These are phyloP conservation scores for Glareola pratincola DNA, from an alignment of 2,113 vertebrate genomes.

Conservation along the genomic window DNA sequence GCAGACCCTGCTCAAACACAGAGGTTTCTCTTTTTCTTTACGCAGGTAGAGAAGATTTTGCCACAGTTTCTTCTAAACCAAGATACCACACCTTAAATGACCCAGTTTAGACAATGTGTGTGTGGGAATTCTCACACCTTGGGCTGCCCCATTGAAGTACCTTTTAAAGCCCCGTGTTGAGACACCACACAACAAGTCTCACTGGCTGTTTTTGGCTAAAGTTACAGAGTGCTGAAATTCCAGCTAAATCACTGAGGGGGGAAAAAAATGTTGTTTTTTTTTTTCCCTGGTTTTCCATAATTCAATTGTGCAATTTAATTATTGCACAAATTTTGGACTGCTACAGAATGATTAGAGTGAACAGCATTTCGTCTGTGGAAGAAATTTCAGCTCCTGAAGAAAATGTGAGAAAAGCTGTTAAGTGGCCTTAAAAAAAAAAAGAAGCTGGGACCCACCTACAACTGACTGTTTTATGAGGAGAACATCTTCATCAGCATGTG, in stretches of 20 bases:
- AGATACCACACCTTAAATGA: neutral
- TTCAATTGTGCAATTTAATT: conserved; percentile 18
- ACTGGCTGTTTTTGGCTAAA: neutral
- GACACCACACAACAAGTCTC: neutral
- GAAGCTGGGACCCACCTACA: neutral
- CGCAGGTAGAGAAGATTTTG: neutral
- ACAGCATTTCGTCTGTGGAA: fast-evolving
- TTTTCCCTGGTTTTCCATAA: neutral
- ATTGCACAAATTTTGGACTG: neutral
- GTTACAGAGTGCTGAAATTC: neutral
- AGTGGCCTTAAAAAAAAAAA: neutral
- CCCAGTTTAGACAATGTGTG: neutral
- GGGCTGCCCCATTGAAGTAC: neutral
- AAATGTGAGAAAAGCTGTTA: neutral
- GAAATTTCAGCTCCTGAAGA: neutral
- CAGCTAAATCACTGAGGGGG: neutral
- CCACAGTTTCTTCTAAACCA: neutral
- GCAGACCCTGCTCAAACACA: neutral
- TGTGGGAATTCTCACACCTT: neutral
- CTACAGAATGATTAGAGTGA: neutral
- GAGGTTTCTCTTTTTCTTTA: neutral
- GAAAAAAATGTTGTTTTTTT: fast-evolving
- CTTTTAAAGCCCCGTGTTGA: neutral
- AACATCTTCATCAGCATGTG: neutral
- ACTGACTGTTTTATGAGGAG: neutral